phyloP scores from a whole-genome alignment of 2,113 vertebrate genomes.

The Prionailurus bengalensis region DNA sequence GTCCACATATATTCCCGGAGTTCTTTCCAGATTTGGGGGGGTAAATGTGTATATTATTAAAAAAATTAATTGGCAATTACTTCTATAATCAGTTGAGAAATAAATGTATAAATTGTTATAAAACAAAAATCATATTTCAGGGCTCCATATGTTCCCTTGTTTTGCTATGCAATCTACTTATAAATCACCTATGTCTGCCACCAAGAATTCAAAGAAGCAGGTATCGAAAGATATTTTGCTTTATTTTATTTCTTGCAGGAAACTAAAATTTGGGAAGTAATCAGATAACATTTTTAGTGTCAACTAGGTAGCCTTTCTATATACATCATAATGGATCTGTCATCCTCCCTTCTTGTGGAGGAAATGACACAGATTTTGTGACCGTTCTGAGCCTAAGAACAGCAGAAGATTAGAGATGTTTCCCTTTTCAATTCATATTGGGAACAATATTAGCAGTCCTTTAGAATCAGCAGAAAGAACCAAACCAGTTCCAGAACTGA shows the following conservation, averaged over 20 bases:
- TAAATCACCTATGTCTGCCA: not conserved
- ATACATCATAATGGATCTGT: rapidly evolving
- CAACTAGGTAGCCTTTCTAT: not conserved
- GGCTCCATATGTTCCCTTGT: not conserved
- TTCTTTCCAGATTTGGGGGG: not conserved
- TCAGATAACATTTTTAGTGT: not conserved
- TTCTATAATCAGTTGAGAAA: not conserved
- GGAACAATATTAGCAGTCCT: not conserved
- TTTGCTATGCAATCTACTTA: not conserved
- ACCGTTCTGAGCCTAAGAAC: not conserved
- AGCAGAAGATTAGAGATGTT: not conserved
- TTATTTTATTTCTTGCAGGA: not conserved
- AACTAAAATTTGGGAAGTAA: not conserved
- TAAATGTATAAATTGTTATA: not conserved
- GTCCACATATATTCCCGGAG: not conserved
- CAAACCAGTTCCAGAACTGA: not conserved
- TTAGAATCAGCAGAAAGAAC: not conserved
- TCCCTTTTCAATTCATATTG: not conserved
- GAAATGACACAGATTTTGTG: too few relatives aligned
- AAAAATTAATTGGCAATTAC: not conserved
- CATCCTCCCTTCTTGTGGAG: not conserved
- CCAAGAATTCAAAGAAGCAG: not conserved
- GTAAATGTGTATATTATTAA: not conserved
- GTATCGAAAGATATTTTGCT: not conserved
- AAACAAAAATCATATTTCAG: not conserved